phyloP scores from a whole-genome alignment of 2,888 invertebrate species.

The Desoria tigrina region DNA sequence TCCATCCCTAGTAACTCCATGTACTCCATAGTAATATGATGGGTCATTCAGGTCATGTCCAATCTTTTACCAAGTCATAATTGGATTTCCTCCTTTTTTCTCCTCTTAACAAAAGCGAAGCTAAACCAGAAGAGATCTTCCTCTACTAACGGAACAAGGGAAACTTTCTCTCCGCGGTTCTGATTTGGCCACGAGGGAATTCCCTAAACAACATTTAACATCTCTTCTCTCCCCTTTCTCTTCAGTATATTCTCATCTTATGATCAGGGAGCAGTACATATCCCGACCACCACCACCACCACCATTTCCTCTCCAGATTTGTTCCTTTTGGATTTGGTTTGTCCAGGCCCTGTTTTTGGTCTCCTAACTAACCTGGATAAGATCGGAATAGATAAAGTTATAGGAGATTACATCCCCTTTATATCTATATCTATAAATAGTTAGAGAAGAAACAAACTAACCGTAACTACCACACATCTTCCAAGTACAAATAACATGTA shows the following conservation, averaged over 20 bases:
- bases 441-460: too few species aligned
- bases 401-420: too few species aligned
- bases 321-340: slow-evolving; percentile 1
- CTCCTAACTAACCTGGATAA: too few species aligned
- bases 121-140: slow-evolving; percentile 1
- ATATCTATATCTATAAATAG: too few species aligned
- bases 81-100: slow-evolving; percentile 48
- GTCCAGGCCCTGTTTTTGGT: too few species aligned
- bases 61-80: slow-evolving; percentile 52
- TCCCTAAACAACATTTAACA: slow-evolving; percentile 27
- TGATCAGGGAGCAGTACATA: too few species aligned
- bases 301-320: not conserved
- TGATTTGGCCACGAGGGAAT: slow-evolving; percentile 47
- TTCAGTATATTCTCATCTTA: too few species aligned
- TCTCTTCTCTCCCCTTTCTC: slow-evolving; percentile 14
- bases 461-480: too few species aligned
- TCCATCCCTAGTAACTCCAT: too few species aligned
- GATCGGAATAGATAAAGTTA: too few species aligned
- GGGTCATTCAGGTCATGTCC: slow-evolving; percentile 52
- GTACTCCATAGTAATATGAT: slow-evolving; percentile 35
- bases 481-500: too few species aligned
- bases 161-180: slow-evolving; percentile 31
- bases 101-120: slow-evolving; percentile 13
- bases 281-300: too few species aligned
- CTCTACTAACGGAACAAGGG: slow-evolving; percentile 14